Conservation (phyloP, 2,888 invertebrate genomes). For the Pantelozetes paolii region DNA sequence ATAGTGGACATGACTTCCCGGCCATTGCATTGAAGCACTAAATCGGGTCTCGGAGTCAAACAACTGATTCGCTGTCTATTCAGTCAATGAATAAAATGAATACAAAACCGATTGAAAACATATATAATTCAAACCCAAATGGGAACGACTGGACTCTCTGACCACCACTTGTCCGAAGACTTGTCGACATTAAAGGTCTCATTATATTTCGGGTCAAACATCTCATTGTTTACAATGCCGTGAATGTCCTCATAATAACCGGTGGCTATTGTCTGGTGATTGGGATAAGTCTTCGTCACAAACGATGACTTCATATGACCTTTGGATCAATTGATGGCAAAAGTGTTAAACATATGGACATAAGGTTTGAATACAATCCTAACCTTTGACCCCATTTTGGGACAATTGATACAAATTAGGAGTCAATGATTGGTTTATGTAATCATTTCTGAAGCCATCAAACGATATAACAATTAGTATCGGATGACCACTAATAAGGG, state of each 20-base stretch:
- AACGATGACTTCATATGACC: conserved; percentile 50
- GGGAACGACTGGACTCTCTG: conserved; percentile 58
- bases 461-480: conserved; percentile 52
- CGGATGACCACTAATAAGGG: conserved; percentile 38
- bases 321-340: not conserved
- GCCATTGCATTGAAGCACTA: conserved; percentile 69
- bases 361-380: not conserved
- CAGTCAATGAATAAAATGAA: not conserved
- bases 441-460: conserved; percentile 54
- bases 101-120: too few species aligned
- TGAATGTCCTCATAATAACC: conserved; percentile 66
- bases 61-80: conserved; percentile 61
- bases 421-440: conserved; percentile 49
- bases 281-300: conserved; percentile 67
- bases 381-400: conserved; percentile 50
- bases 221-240: conserved; percentile 63
- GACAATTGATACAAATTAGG: conserved; percentile 52
- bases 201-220: conserved; percentile 57
- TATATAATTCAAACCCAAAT: conserved; percentile 57
- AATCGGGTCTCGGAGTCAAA: conserved; percentile 55
- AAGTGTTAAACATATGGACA: not conserved
- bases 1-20: conserved; percentile 60
- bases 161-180: conserved; percentile 57
- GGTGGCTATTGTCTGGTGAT: conserved; percentile 68
- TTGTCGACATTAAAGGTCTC: conserved; percentile 50